phyloP scores from a whole-genome alignment of 2,797 vertebrate genomes.

The Takifugu ocellatus region DNA sequence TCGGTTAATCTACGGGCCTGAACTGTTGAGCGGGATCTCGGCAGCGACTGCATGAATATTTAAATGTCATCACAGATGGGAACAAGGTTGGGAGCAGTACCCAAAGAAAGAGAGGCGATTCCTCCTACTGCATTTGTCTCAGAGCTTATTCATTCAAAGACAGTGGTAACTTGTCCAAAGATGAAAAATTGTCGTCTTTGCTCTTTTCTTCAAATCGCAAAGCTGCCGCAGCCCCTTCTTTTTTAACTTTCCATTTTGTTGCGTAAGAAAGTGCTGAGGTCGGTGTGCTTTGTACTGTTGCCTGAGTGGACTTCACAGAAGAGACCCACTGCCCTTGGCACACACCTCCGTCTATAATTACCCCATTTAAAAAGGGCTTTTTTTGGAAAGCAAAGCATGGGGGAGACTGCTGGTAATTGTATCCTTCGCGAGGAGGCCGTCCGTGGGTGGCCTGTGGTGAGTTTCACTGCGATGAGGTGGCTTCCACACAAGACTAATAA shows the following conservation, averaged over 20 bases:
- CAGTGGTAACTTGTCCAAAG: too few species aligned
- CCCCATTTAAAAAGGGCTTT: constrained; percentile 19
- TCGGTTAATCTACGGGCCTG: too few species aligned
- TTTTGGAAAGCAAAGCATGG: constrained; percentile 14
- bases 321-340: constrained; percentile 36
- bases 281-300: constrained; percentile 2
- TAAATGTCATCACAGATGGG: too few species aligned
- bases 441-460: constrained; percentile 27
- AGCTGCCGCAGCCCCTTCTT: constrained; percentile 4
- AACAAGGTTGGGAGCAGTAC: too few species aligned
- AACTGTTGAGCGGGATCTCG: too few species aligned
- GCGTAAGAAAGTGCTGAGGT: constrained; percentile 18
- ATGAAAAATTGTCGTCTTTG: too few species aligned
- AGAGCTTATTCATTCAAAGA: too few species aligned
- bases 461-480: constrained; percentile 33
- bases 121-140: too few species aligned
- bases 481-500: constrained; percentile 54
- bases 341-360: constrained; percentile 48
- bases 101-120: too few species aligned
- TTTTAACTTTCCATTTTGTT: constrained; percentile 5
- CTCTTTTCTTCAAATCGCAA: constrained; percentile 3
- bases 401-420: constrained; percentile 34
- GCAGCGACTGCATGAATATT: too few species aligned
- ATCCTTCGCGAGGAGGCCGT: constrained; percentile 20
- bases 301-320: constrained; percentile 23